Evolutionary conservation across 2,113 vertebrate species (phyloP).

Genomic region (Nerophis lumbriciformis): DNA sequence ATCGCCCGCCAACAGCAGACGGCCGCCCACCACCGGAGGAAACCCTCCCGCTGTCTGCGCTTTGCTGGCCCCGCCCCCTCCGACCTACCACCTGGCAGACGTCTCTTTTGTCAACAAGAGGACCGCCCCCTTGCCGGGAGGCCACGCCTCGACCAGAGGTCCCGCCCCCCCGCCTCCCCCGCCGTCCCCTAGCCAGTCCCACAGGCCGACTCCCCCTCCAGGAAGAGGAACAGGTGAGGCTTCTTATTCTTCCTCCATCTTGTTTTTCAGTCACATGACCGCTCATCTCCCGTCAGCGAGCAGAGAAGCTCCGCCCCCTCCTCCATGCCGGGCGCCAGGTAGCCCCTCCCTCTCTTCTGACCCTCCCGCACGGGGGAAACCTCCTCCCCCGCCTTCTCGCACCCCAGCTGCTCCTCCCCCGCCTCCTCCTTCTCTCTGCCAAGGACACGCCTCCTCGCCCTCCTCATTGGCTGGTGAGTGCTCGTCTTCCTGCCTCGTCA

Average conservation of each 20-base stretch:
- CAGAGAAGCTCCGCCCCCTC: conserved; percentile 82
- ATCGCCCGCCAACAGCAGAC: conserved; percentile 75
- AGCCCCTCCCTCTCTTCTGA: conserved; percentile 64
- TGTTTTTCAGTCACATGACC: neutral
- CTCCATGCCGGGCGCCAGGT: conserved; percentile 81
- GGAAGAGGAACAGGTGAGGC: conserved; percentile 61
- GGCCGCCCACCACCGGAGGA: conserved; percentile 54
- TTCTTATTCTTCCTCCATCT: neutral
- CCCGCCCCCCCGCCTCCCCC: conserved; percentile 67
- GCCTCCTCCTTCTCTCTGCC: conserved; percentile 82
- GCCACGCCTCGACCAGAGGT: conserved; percentile 76
- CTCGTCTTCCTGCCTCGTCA: neutral
- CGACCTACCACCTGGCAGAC: conserved; percentile 81
- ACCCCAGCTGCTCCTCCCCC: conserved; percentile 82
- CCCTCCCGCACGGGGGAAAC: conserved; percentile 78
- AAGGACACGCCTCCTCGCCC: conserved; percentile 80
- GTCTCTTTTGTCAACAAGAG: conserved; percentile 86
- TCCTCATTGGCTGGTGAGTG: conserved; percentile 87
- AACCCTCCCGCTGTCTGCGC: conserved; percentile 60
- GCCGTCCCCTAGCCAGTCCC: conserved; percentile 57
- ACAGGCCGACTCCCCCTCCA: conserved; percentile 55
- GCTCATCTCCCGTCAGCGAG: conserved; percentile 60
- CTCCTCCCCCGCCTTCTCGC: conserved; percentile 84
- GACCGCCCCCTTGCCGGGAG: conserved; percentile 72
- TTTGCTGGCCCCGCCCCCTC: conserved; percentile 77